Base-by-base conservation (phyloP, 2,797 vertebrate species). In the Lagocephalus sceleratus region DNA sequence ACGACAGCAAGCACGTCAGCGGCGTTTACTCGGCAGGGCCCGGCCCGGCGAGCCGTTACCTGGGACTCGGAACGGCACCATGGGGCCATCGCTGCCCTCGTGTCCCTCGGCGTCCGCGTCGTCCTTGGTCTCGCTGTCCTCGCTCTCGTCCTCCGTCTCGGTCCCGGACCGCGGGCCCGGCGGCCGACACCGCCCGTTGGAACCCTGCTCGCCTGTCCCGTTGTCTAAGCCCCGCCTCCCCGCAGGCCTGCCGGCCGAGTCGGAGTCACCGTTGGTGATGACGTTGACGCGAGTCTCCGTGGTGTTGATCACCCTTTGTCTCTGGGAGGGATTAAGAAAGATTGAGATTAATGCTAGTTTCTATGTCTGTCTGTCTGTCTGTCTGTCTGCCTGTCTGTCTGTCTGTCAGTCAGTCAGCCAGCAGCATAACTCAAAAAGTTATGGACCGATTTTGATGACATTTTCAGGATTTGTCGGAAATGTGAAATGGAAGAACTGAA, bases 241-340 rank as follows among this genome's bases (percentile, higher is more conserved):
- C 2, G 91, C 92, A 17, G 89, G 88, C 82, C 91, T 91, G 76
- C 90, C 88, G 3, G 89, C 82, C 3, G 94, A 90, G 47, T 96
- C 95, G 0, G 94, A 93, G 71, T 96, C 94, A 0, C 94, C 92
- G 0, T 94, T 95, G 45, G 89, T 90, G 67, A 94, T 66, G 68
- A 78, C 67, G 54, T 81, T 86, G 39, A 88, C 83, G 16, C 79
- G 74, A 22, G 87, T 94, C 57, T 91, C 91, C 17, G 88, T 91
- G 81, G 93, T 96, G 83, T 94, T 96, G 84, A 95, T 94, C 77
- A 98, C 82, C 69, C 95, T 91, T 73, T 96, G 95, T 49, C 95
- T 94, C 95, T 98, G 90, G 5, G 55, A 51, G 2, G 19, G 22
- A 57, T 32, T 1, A 57, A 0, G 26, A 6, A 20, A 41, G 5